These are phyloP conservation scores for Larimichthys polyactis DNA, from an alignment of 2,113 vertebrate genomes.

Conservation along the genomic window DNA sequence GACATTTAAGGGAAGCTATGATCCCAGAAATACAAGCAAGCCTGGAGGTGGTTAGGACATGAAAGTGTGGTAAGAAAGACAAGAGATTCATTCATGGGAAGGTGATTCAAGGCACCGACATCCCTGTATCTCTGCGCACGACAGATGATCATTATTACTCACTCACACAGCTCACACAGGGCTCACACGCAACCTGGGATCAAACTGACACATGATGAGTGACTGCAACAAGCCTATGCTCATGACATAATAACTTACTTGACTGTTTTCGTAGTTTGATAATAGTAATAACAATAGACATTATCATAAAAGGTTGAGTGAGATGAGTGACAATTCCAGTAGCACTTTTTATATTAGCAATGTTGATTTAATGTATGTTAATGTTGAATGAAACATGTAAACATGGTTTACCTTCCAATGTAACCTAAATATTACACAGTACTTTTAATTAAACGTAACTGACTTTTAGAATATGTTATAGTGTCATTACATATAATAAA, in stretches of 20 bases:
- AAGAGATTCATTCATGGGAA: conserved; percentile 84
- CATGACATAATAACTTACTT: conserved; percentile 21
- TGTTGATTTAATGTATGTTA: background rate
- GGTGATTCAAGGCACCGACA: conserved; percentile 83
- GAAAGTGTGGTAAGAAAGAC: conserved; percentile 84
- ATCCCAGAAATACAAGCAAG: conserved; percentile 81
- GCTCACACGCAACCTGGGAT: conserved; percentile 81
- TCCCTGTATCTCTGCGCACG: conserved; percentile 73
- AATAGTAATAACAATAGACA: background rate
- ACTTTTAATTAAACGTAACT: background rate
- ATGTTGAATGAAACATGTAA: background rate
- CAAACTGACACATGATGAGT: conserved; percentile 62
- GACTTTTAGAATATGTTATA: background rate
- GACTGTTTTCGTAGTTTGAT: background rate
- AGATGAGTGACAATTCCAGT: background rate
- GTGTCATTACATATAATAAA: background rate
- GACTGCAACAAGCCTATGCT: conserved; percentile 21
- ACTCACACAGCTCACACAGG: conserved; percentile 65
- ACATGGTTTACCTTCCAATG: background rate
- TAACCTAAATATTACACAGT: background rate
- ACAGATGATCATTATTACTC: conserved; percentile 84
- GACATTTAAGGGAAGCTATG: conserved; percentile 44
- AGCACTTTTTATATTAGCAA: background rate
- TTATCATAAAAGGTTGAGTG: background rate
- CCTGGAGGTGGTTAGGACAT: conserved; percentile 82